Conservation (phyloP, 2,113 vertebrate genomes). For the Parus major region DNA sequence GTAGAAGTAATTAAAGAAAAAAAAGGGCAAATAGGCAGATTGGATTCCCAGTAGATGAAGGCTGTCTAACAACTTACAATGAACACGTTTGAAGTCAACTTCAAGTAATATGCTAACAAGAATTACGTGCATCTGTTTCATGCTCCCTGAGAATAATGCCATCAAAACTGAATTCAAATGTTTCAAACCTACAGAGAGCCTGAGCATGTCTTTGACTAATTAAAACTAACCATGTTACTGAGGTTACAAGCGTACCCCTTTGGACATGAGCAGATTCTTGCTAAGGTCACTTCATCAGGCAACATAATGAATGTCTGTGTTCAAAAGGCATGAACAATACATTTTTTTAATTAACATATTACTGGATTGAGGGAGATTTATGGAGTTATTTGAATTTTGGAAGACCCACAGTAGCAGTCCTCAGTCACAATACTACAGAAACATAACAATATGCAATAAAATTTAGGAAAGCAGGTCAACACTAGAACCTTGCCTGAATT, state of each 20-base stretch:
- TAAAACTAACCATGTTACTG: constrained; percentile 11
- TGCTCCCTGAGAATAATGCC: constrained; percentile 25
- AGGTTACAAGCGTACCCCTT: constrained; percentile 4
- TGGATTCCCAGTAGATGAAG: constrained; percentile 6
- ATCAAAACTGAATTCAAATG: constrained; percentile 46
- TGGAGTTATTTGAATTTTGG: neutral
- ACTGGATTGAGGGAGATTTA: constrained; percentile 1
- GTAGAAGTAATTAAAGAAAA: neutral
- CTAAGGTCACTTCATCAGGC: constrained; percentile 40
- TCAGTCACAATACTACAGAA: neutral
- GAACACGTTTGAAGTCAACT: constrained; percentile 34
- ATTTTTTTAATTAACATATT: constrained; percentile 9
- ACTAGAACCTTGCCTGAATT: neutral
- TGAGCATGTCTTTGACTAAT: constrained; percentile 9
- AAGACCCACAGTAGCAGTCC: neutral
- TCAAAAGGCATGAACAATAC: constrained; percentile 15
- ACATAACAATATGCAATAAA: neutral
- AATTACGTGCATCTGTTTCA: constrained; percentile 19
- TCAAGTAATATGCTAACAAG: constrained; percentile 47
- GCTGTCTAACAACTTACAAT: neutral
- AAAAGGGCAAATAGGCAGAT: neutral
- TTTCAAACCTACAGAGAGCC: constrained; percentile 35
- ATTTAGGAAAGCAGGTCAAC: neutral
- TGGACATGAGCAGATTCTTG: neutral
- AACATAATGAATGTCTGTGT: constrained; percentile 22